Conservation (phyloP, 2,888 invertebrate species). For the Belgica antarctica region DNA sequence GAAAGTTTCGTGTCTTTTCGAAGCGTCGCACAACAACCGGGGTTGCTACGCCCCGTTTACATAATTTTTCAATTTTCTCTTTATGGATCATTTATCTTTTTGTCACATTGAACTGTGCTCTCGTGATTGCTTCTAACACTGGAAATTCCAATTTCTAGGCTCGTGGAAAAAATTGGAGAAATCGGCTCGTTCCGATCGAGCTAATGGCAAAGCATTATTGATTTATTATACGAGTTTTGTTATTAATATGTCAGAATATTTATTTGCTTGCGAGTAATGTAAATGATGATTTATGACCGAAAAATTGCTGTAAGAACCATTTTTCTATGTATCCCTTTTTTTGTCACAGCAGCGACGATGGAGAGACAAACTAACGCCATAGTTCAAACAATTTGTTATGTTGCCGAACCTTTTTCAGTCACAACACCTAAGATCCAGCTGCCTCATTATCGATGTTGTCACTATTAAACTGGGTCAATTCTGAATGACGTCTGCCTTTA, state of each 20-base stretch:
- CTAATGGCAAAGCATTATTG: constrained; percentile 41
- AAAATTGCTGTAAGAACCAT: constrained; percentile 7
- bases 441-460: background rate
- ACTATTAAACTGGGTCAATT: no score
- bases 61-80: constrained; percentile 41
- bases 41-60: constrained; percentile 3
- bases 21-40: no score
- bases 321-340: constrained; percentile 8
- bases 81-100: constrained; percentile 33
- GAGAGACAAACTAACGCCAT: background rate
- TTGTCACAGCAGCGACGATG: background rate
- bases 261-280: constrained; percentile 36
- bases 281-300: constrained; percentile 43
- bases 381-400: constrained; percentile 38
- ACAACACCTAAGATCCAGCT: constrained; percentile 4
- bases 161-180: constrained; percentile 21
- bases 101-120: constrained; percentile 19
- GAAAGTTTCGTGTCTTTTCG: background rate
- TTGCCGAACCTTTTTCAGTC: constrained; percentile 30
- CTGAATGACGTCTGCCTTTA: no score
- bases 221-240: constrained; percentile 37
- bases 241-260: constrained; percentile 43
- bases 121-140: background rate
- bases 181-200: constrained; percentile 27
- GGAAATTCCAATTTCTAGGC: background rate